These are phyloP conservation scores for Trichonephila inaurata DNA, from an alignment of 1,140 invertebrate genomes.

Conservation along the genomic window DNA sequence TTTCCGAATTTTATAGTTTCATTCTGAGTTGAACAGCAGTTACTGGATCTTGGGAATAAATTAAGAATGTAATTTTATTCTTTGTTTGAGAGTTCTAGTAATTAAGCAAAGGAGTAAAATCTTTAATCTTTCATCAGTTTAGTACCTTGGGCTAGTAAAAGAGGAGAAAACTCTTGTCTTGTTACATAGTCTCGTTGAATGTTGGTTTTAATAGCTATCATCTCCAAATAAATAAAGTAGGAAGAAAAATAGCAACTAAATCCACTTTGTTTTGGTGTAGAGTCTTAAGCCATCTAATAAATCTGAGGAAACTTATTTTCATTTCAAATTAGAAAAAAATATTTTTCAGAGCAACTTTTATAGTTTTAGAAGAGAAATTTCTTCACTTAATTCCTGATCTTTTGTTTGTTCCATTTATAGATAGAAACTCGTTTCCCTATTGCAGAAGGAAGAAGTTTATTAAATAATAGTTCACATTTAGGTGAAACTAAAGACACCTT, in stretches of 20 bases:
- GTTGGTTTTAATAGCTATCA: background rate
- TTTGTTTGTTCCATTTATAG: too few species aligned
- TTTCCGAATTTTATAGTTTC: background rate
- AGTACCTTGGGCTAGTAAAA: background rate
- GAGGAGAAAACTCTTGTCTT: background rate
- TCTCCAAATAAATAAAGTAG: background rate
- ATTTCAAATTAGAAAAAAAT: too few species aligned
- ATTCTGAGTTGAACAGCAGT: background rate
- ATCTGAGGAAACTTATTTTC: background rate
- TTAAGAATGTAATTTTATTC: constrained; percentile 15
- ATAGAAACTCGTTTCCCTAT: too few species aligned
- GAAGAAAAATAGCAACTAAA: background rate
- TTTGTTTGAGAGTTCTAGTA: background rate
- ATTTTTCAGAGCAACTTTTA: background rate
- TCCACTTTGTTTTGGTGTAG: background rate
- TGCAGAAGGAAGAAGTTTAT: too few species aligned
- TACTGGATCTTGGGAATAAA: constrained; percentile 1
- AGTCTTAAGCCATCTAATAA: background rate
- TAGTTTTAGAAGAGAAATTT: background rate
- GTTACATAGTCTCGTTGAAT: constrained; percentile 7
- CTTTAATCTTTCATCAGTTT: constrained; percentile 25
- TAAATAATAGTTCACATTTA: too few species aligned
- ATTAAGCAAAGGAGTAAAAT: background rate
- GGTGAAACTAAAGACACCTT: too few species aligned
- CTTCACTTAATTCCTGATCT: too few species aligned